Evolutionary conservation across 2,113 vertebrate species (phyloP).

Genomic region (Entomyzon cyanotis): DNA sequence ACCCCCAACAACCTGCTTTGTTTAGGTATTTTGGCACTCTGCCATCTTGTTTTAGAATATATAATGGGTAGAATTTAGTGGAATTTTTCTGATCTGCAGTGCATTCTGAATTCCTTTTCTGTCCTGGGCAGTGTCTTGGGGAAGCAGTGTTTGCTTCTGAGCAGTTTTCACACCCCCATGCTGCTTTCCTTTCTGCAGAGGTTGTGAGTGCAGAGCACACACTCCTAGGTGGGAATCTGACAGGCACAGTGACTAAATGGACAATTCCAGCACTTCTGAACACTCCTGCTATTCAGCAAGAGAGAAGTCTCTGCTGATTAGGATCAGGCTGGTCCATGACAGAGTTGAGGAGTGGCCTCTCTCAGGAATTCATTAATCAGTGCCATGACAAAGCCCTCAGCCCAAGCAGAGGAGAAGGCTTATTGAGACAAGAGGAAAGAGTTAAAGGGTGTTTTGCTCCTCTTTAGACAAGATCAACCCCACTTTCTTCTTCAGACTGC

Average conservation of each 20-base stretch:
- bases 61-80: conserved; percentile 16
- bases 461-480: neutral
- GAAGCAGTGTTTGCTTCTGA: neutral
- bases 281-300: neutral
- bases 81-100: conserved; percentile 7
- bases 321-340: neutral
- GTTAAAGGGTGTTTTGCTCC: neutral
- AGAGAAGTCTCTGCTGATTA: neutral
- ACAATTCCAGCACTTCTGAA: neutral
- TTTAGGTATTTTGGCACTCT: conserved; percentile 37
- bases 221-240: neutral
- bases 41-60: conserved; percentile 37
- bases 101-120: neutral
- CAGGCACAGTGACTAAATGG: neutral
- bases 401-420: rapidly evolving
- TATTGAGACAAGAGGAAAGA: neutral
- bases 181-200: neutral
- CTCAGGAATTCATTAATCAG: neutral
- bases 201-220: neutral
- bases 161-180: neutral
- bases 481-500: neutral
- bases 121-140: neutral
- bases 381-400: neutral
- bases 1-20: neutral
- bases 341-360: neutral